Evolutionary conservation across 2,113 vertebrate species (phyloP).

Genomic region (Phoxinus phoxinus): DNA sequence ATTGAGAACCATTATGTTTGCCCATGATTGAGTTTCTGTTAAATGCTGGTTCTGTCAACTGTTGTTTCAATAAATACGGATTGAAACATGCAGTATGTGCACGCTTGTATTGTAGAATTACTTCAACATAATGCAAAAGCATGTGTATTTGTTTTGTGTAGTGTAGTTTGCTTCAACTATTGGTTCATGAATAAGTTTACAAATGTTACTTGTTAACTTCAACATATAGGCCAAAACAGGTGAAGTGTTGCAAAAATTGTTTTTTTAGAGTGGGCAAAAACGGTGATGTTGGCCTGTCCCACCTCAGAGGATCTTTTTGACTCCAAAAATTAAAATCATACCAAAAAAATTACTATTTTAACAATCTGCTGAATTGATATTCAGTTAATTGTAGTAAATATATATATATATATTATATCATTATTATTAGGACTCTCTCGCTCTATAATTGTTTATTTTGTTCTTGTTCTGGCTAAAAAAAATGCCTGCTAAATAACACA

Average conservation of each 20-base stretch:
- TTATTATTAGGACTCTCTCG: too few species aligned
- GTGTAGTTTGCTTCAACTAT: neutral
- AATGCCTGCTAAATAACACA: too few species aligned
- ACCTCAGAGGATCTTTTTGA: too few species aligned
- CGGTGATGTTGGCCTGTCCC: too few species aligned
- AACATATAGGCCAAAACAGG: neutral
- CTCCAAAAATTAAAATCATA: neutral
- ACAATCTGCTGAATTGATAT: neutral
- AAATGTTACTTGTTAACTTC: neutral
- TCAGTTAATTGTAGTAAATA: neutral
- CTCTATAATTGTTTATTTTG: too few species aligned
- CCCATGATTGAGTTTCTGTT: slow-evolving; percentile 79
- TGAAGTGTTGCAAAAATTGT: neutral
- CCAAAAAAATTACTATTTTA: too few species aligned
- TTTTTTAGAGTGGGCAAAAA: neutral
- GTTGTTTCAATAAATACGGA: slow-evolving; percentile 78
- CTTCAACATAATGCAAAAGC: neutral
- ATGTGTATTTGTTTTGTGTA: neutral
- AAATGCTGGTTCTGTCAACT: slow-evolving; percentile 77
- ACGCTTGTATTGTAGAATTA: neutral
- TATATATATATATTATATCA: too few species aligned
- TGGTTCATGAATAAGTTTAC: neutral
- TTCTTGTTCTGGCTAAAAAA: too few species aligned
- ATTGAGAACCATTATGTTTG: slow-evolving; percentile 76
- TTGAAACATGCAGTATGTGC: slow-evolving; percentile 24